Evolutionary conservation across 2,888 invertebrate genomes (phyloP), one percentile per base, ranked within the genome.

Genomic region (Nemotelus pantherinus): DNA sequence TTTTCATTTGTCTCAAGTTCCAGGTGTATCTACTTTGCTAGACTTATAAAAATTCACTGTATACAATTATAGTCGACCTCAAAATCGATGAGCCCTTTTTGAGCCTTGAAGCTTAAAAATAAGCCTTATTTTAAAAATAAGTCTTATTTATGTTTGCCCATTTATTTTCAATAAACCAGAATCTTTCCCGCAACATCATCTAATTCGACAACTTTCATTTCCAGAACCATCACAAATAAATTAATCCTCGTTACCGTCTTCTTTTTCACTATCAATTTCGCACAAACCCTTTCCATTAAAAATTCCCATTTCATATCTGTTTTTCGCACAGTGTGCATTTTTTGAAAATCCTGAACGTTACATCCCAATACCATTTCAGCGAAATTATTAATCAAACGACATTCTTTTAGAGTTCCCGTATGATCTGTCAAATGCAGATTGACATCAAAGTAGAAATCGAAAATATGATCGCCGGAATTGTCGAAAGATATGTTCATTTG

Each of bases 351-450:
- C 9, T 88, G 84, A 0, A 88, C 87, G 39, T 88, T 87, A 80
- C 89, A 88, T 65, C 89, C 89, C 6, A 93, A 85, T 7, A 90
- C 85, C n/a, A 88, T 88, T 83, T 91, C 91, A 1, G 93, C 90
- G 63, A 89, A 85, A 77, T 86, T 86, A n/a, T 91, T 88, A 44
- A 89, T 89, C 7, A 94, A 86, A 7, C 90, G 88, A 70, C 91
- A 86, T 79, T 88, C 91, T 0, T 85, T 83, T 39, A 93, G 81
- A 45, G 92, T 91, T 6, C 93, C 93, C 0, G 93, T 93, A 80
- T 93, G 92, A 84, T 94, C 94, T 6, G 91, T 88, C 57, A 93
- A 87, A 3, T 89, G 89, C 1, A 93, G 87, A 76, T 88, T 88
- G n/a, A 93, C 85, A 82, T 93, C 92, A 78, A 90, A 90, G 63